These are phyloP conservation scores for Pogonognathellus flavescens DNA, from an alignment of 1,140 invertebrate species.

Conservation along the genomic window DNA sequence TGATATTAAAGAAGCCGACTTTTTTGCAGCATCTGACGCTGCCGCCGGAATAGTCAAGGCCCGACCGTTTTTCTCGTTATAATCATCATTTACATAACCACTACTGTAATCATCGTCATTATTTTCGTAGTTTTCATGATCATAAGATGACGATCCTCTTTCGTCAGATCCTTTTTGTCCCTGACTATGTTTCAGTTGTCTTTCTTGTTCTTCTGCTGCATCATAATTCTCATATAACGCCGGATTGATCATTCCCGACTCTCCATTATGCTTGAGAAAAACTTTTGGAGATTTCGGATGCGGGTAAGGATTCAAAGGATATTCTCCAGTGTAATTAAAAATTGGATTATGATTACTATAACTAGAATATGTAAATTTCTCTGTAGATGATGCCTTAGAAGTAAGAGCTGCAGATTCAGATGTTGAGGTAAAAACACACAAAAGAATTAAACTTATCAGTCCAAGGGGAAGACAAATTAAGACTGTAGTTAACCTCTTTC, in stretches of 20 bases:
- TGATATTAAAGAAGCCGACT: background rate
- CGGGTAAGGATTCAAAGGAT: background rate
- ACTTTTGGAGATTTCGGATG: slow-evolving; percentile 34
- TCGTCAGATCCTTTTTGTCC: background rate
- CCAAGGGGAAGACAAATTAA: slow-evolving; percentile 51
- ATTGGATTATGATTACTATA: slow-evolving; percentile 34
- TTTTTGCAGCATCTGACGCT: background rate
- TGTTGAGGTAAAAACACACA: background rate
- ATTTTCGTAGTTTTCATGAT: background rate
- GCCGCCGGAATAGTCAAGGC: background rate
- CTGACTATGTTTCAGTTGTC: background rate
- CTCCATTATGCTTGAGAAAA: slow-evolving; percentile 36
- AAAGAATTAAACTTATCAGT: slow-evolving; percentile 29
- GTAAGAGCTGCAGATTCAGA: slow-evolving; percentile 20
- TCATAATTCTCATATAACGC: background rate
- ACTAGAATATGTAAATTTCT: slow-evolving; percentile 20
- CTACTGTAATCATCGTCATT: background rate
- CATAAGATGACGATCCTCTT: background rate
- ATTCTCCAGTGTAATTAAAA: slow-evolving; percentile 34
- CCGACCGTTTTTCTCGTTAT: background rate
- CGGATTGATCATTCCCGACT: slow-evolving; percentile 31
- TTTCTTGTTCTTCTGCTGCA: background rate
- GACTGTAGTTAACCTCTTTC: slow-evolving; percentile 50
- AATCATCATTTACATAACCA: background rate
- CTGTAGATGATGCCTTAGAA: background rate